Conservation (phyloP, 2,888 invertebrate species). For the Pollenia labialis region DNA sequence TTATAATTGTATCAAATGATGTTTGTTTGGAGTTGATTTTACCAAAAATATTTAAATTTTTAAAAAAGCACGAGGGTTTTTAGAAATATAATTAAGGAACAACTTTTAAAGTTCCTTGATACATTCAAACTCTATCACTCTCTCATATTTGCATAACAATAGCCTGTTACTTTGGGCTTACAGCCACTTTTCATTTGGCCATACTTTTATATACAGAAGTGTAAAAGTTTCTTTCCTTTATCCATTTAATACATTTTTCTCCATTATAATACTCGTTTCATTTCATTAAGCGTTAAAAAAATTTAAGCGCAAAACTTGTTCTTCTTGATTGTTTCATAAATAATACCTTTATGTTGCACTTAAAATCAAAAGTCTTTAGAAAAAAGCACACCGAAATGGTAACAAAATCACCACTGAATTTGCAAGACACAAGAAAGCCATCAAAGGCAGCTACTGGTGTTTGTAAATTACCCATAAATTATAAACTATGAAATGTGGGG, state of each 20-base stretch:
- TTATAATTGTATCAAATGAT: too few relatives aligned
- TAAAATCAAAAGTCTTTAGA: slow-evolving; percentile 41
- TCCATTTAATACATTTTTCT: slow-evolving; percentile 15
- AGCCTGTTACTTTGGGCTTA: not conserved
- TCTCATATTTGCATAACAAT: slow-evolving; percentile 34
- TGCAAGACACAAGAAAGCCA: slow-evolving; percentile 50
- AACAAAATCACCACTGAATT: slow-evolving; percentile 21
- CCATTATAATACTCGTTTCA: not conserved
- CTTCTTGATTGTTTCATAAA: slow-evolving; percentile 73
- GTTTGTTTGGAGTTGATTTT: too few relatives aligned
- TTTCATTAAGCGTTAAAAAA: not conserved
- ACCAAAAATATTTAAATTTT: too few relatives aligned
- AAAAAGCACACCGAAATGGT: slow-evolving; percentile 40
- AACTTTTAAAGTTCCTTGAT: not conserved
- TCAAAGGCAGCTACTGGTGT: slow-evolving; percentile 69
- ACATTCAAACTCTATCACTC: too few relatives aligned
- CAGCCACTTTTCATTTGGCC: not conserved
- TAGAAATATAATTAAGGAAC: too few relatives aligned
- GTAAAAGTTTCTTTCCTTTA: not conserved
- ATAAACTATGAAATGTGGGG: slow-evolving; percentile 71
- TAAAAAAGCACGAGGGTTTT: too few relatives aligned
- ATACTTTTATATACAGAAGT: not conserved
- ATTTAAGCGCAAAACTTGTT: slow-evolving; percentile 63
- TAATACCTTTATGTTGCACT: slow-evolving; percentile 72
- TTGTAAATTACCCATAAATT: slow-evolving; percentile 72